Percentiles rank a stretch among this genome's conserved stretches.
phyloP scores from a whole-genome alignment of 2,888 invertebrate genomes.

The Phyto melanocephala region DNA sequence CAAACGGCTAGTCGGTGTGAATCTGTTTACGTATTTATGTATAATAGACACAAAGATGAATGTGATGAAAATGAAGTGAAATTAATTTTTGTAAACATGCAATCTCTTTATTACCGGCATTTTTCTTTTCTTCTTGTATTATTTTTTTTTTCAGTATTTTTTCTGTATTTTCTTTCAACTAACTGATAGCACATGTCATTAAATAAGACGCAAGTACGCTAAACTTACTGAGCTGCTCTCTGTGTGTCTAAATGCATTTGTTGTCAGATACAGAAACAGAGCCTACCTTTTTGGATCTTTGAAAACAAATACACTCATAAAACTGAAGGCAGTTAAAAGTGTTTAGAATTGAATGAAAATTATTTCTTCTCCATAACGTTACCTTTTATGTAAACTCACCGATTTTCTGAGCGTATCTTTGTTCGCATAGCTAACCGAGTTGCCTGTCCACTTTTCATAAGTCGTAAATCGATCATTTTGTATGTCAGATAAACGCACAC shows the following conservation, averaged over 20 bases:
- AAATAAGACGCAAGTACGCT: background rate
- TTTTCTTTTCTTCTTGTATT: background rate
- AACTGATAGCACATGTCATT: slow-evolving; percentile 40
- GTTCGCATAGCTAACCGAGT: background rate
- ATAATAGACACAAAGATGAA: slow-evolving; percentile 19
- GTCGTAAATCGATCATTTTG: slow-evolving; percentile 54
- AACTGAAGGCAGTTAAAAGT: background rate
- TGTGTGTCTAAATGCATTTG: slow-evolving; percentile 6
- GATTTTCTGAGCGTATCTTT: background rate
- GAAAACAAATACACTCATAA: background rate
- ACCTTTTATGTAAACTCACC: background rate
- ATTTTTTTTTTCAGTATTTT: too few relatives aligned
- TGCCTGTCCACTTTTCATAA: slow-evolving; percentile 27
- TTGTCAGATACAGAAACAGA: background rate
- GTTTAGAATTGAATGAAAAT: background rate
- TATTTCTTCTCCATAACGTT: background rate
- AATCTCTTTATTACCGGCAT: slow-evolving; percentile 43
- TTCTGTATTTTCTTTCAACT: background rate
- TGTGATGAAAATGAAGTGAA: slow-evolving; percentile 51
- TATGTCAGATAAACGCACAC: slow-evolving; percentile 7
- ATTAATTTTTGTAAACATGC: slow-evolving; percentile 52
- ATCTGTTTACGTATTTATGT: background rate
- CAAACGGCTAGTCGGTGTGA: background rate
- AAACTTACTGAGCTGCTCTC: slow-evolving; percentile 1
- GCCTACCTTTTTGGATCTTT: background rate